A percentile compares a stretch with the other conserved stretches of the same genome.
Evolutionary conservation across 2,888 invertebrate genomes (phyloP).

Genomic region (Melipona beecheii): DNA sequence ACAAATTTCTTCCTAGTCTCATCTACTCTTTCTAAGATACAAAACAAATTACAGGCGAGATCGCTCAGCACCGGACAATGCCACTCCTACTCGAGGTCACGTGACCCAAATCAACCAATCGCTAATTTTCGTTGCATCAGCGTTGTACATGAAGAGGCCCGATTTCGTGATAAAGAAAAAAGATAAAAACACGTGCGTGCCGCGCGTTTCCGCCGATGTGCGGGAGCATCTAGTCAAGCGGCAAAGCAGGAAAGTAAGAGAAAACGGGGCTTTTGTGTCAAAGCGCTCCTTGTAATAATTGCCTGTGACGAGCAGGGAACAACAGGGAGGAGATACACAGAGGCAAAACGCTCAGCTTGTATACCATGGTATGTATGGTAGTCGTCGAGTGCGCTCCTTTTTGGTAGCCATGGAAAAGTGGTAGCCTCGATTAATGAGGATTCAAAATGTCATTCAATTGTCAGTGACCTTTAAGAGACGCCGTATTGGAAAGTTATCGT

Average conservation of each 20-base stretch:
- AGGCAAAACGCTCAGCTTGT: not conserved
- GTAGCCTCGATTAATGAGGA: not conserved
- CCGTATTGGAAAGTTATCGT: not conserved
- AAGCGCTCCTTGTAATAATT: slow-evolving; percentile 72
- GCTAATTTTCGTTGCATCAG: too few relatives aligned
- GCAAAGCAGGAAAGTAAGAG: slow-evolving; percentile 80
- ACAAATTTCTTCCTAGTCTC: slow-evolving; percentile 23
- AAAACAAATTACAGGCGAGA: too few relatives aligned
- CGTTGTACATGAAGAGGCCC: too few relatives aligned
- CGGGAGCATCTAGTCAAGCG: slow-evolving; percentile 70
- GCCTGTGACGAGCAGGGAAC: slow-evolving; percentile 39
- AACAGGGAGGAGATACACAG: slow-evolving; percentile 16
- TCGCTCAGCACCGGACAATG: too few relatives aligned
- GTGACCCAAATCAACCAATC: too few relatives aligned
- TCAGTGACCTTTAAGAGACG: not conserved
- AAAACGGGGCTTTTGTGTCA: slow-evolving; percentile 82
- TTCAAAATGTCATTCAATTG: slow-evolving; percentile 1
- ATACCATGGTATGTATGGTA: too few relatives aligned
- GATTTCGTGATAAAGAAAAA: too few relatives aligned
- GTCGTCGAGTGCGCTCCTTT: slow-evolving; percentile 1
- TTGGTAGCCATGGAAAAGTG: slow-evolving; percentile 1
- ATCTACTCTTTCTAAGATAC: slow-evolving; percentile 18
- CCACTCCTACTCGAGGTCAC: too few relatives aligned
- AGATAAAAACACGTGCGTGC: slow-evolving; percentile 32
- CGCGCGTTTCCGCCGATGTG: slow-evolving; percentile 44